Base-by-base conservation (phyloP, 2,113 vertebrate species). In the Syngnathus scovelli region DNA sequence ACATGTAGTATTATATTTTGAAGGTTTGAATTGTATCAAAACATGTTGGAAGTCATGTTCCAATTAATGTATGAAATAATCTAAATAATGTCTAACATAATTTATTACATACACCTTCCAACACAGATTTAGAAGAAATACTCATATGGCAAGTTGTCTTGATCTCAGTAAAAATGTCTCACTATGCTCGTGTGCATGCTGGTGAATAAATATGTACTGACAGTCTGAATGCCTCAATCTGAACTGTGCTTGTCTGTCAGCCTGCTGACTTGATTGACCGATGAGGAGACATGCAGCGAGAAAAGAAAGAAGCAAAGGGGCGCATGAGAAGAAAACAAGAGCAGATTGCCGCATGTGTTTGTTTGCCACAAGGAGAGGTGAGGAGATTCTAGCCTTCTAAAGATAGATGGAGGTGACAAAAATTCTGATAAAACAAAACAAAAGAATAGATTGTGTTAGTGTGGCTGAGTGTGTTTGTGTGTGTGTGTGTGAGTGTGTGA, bases 171-270 rank as follows among this genome's bases (percentile, higher is more conserved):
- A 58, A 58, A 58, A 36, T 58, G 13, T 41, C 41, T 5, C 6
- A 12, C 38, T 12, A 23, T 44, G 12, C 13, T 44, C 39, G 48
- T 72, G 67, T 64, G 72, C 64, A 61, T 52, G 67, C 75, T 76
- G 69, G 39, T 78, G 79, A 80, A 75, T 61, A 80, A 81, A 86
- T 85, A 65, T 66, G 75, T 13, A 65, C 78, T 81, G 80, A 85
- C 84, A 87, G 80, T 61, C 71, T 80, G 79, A 82, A 71, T 78
- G 79, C 79, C 71, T 81, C 75, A 74, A 74, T 85, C 82, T 78
- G 76, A 75, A 33, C 36, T 55, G 46, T n/a, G 55, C 74, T 58
- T 82, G 79, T 83, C 69, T 68, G 76, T 82, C 78, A 74, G 66
- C 82, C 79, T 74, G 71, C 74, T 46, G 77, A 49, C 70, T 65